These are phyloP conservation scores for Amblyornis subalaris DNA, from an alignment of 2,113 vertebrate species.

Conservation along the genomic window DNA sequence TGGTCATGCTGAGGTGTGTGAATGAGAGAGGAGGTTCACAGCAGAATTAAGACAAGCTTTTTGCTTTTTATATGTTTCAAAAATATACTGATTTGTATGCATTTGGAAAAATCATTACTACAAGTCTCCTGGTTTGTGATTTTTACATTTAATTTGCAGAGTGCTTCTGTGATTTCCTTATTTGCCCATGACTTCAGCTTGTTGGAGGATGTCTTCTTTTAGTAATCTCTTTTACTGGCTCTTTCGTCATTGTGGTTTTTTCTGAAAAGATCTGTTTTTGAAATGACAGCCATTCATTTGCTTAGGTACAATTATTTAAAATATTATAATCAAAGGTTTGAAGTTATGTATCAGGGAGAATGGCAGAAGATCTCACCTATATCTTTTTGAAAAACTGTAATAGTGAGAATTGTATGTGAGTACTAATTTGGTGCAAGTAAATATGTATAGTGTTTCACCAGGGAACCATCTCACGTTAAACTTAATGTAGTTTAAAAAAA, in stretches of 20 bases:
- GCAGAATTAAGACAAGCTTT: not conserved
- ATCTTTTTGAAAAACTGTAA: not conserved
- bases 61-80: not conserved
- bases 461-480: not conserved
- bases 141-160: not conserved
- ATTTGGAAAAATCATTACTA: not conserved
- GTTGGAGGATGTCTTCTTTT: not conserved
- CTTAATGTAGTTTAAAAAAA: not conserved
- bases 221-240: not conserved
- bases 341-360: not conserved
- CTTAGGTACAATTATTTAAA: not conserved
- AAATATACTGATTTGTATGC: not conserved
- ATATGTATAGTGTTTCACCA: not conserved
- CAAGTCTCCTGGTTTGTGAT: not conserved
- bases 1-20: accelerated
- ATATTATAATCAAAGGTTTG: not conserved
- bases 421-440: not conserved
- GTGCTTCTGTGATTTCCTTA: not conserved
- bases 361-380: not conserved
- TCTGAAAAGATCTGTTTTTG: not conserved
- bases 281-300: not conserved
- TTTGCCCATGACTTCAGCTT: not conserved
- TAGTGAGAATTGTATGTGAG: not conserved
- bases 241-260: not conserved
- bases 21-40: not conserved